These are phyloP conservation scores for Dicentrarchus labrax DNA, from an alignment of 2,113 vertebrate genomes.

Conservation along the genomic window DNA sequence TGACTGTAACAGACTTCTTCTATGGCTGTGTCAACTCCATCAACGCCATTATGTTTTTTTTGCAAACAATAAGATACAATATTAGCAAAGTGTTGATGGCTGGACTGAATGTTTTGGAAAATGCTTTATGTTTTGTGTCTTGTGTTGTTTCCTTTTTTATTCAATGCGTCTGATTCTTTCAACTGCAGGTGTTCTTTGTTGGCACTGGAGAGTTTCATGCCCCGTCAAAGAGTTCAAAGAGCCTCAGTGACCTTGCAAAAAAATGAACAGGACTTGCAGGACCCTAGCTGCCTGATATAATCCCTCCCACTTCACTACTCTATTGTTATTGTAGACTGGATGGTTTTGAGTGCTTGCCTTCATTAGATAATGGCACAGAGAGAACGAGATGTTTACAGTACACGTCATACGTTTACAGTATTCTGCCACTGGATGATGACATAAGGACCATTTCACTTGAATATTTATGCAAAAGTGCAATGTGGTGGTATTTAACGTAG, in stretches of 20 bases:
- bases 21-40: neutral
- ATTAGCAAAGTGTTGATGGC: too few relatives aligned
- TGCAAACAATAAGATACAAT: neutral
- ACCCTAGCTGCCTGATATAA: conserved; percentile 40
- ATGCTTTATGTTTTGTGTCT: neutral
- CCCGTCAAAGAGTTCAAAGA: neutral
- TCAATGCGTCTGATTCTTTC: neutral
- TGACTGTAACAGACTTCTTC: neutral
- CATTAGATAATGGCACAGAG: conserved; percentile 73
- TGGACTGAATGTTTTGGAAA: neutral
- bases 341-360: conserved; percentile 51
- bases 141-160: neutral
- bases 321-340: conserved; percentile 32
- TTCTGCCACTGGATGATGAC: conserved; percentile 21
- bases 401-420: conserved; percentile 42
- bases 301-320: conserved; percentile 42
- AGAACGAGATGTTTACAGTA: conserved; percentile 39
- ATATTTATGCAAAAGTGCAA: neutral
- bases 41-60: neutral
- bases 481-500: neutral
- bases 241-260: neutral
- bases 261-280: conserved; percentile 12
- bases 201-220: neutral
- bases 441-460: neutral
- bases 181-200: neutral